Conservation (phyloP, 2,888 invertebrate species). For the Mongoloraphidia duomilia region DNA sequence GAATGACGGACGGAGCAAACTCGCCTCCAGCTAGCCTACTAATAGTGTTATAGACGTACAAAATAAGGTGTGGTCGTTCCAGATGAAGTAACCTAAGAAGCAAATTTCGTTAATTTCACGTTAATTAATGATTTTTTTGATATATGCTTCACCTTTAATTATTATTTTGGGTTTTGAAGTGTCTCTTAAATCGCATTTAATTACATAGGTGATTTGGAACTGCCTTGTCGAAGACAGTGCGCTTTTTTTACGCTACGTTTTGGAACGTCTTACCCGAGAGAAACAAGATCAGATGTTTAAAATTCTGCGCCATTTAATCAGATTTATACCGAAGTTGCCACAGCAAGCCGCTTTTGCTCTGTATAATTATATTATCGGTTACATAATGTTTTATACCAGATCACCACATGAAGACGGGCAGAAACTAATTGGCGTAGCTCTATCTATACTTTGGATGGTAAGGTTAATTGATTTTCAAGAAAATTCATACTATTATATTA, state of each 20-base stretch:
- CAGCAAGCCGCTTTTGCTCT: slow-evolving; percentile 96
- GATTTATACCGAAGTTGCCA: slow-evolving; percentile 84
- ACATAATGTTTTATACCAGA: slow-evolving; percentile 97
- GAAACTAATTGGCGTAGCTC: slow-evolving; percentile 83
- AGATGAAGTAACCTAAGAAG: no score
- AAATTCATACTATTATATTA: no score
- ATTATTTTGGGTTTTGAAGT: no score
- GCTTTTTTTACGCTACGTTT: slow-evolving; percentile 84
- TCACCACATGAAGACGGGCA: slow-evolving; percentile 93
- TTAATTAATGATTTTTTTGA: background rate
- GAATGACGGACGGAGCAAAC: no score
- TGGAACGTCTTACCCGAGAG: slow-evolving; percentile 87
- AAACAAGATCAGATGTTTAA: slow-evolving; percentile 93
- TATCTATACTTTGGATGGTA: slow-evolving; percentile 95
- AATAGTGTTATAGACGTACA: no score
- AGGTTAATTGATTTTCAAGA: slow-evolving; percentile 15
- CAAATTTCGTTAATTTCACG: no score
- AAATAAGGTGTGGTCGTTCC: no score
- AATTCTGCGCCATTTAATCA: slow-evolving; percentile 74
- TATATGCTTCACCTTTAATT: background rate
- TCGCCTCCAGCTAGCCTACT: no score
- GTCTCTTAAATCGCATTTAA: no score
- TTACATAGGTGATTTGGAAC: slow-evolving; percentile 78
- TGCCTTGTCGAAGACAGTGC: slow-evolving; percentile 97
- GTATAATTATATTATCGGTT: slow-evolving; percentile 98